Conservation (phyloP, 2,888 invertebrate genomes). For the Allophyes oxyacanthae region DNA sequence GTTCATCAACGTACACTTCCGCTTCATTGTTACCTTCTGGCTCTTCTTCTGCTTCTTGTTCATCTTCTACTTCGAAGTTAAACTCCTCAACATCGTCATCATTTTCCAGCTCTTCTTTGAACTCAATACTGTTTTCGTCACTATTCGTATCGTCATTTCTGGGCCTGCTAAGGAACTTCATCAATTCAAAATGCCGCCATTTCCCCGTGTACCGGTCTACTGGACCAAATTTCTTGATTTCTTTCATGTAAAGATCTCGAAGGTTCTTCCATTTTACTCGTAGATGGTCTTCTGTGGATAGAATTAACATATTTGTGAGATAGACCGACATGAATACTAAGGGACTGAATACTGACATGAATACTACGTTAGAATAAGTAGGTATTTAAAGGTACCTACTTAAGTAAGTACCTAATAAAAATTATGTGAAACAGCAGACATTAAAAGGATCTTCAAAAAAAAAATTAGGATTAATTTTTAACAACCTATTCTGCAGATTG, state of each 20-base stretch:
- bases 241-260: slow-evolving; percentile 67
- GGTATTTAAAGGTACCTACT: too few relatives aligned
- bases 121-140: slow-evolving; percentile 24
- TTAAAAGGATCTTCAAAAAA: too few relatives aligned
- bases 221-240: slow-evolving; percentile 54
- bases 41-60: slow-evolving; percentile 14
- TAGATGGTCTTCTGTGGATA: slow-evolving; percentile 64
- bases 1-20: slow-evolving; percentile 26
- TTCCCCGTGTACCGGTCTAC: slow-evolving; percentile 60
- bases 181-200: slow-evolving; percentile 66
- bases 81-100: slow-evolving; percentile 27
- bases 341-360: too few relatives aligned
- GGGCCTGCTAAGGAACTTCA: slow-evolving; percentile 59
- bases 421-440: too few relatives aligned
- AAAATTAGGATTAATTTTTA: too few relatives aligned
- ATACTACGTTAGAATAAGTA: too few relatives aligned
- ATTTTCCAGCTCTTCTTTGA: slow-evolving; percentile 31
- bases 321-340: too few relatives aligned
- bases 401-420: too few relatives aligned
- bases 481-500: too few relatives aligned
- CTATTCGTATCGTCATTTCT: background rate
- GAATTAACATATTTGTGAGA: background rate
- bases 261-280: slow-evolving; percentile 74
- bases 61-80: slow-evolving; percentile 31
- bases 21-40: slow-evolving; percentile 21